Evolutionary conservation across 2,113 vertebrate species (phyloP).

Genomic region (Mustela lutreola): DNA sequence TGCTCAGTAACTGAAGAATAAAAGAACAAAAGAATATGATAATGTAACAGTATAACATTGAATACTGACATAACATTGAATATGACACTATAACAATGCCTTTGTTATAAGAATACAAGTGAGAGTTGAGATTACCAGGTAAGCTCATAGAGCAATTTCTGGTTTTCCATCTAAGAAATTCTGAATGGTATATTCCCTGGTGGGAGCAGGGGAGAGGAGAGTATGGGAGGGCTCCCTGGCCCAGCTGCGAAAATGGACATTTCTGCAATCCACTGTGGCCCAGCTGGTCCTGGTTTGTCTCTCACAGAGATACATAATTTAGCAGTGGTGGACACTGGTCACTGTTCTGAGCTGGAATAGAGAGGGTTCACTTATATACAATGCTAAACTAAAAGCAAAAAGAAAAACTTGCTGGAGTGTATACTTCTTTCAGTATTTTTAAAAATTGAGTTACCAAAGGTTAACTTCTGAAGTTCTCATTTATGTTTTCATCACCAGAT

Average conservation of each 20-base stretch:
- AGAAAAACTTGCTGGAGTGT: background rate
- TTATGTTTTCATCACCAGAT: background rate
- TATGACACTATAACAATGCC: background rate
- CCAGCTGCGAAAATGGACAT: background rate
- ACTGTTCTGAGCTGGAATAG: background rate
- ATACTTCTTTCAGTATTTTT: background rate
- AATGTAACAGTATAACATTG: background rate
- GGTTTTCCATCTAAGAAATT: background rate
- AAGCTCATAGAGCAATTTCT: background rate
- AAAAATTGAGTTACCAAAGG: background rate
- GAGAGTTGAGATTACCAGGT: background rate
- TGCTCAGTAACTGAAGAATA: background rate
- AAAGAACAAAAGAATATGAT: background rate
- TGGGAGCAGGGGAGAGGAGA: background rate
- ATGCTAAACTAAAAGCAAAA: conserved; percentile 1
- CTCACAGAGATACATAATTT: background rate
- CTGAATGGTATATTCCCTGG: background rate
- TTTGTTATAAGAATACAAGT: background rate
- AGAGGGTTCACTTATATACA: background rate
- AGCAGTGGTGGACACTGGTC: background rate
- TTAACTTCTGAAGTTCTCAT: background rate
- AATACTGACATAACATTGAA: background rate
- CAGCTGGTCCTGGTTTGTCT: background rate
- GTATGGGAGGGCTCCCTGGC: background rate
- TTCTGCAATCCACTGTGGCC: background rate